These are phyloP conservation scores for Sycophaga agraensis DNA, from an alignment of 1,140 invertebrate species.

Conservation along the genomic window DNA sequence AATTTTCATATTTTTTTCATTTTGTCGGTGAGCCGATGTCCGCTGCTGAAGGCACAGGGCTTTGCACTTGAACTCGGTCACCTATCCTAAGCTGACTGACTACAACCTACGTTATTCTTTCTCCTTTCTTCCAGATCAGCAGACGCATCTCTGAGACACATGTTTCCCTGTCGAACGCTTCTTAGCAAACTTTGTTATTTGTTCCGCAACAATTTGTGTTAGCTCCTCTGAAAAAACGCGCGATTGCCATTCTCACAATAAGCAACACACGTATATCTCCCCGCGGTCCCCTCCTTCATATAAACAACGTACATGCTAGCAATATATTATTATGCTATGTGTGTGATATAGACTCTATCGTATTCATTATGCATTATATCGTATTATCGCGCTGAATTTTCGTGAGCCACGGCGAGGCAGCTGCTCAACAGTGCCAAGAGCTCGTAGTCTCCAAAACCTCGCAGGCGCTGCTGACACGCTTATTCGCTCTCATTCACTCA, in stretches of 20 bases:
- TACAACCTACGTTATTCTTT: constrained; percentile 39
- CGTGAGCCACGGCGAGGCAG: constrained; percentile 32
- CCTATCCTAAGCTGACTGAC: constrained; percentile 53
- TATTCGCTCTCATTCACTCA: constrained; percentile 5
- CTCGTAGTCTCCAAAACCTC: constrained; percentile 18
- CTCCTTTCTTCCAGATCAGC: constrained; percentile 14
- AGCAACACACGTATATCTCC: background rate
- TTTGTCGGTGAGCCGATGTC: constrained; percentile 58
- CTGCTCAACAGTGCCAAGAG: constrained; percentile 51
- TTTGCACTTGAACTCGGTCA: constrained; percentile 61
- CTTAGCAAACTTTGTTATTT: constrained; percentile 28
- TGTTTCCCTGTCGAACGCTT: too few species aligned
- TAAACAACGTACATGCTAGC: constrained; percentile 57
- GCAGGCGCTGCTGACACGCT: constrained; percentile 5
- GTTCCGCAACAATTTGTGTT: constrained; percentile 28
- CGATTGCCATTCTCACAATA: constrained; percentile 14
- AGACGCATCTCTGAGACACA: constrained; percentile 27
- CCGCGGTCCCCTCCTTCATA: constrained; percentile 33
- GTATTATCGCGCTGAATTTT: constrained; percentile 42
- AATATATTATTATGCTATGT: constrained; percentile 60
- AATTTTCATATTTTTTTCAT: constrained; percentile 49
- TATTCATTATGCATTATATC: constrained; percentile 52
- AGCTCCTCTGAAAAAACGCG: constrained; percentile 9
- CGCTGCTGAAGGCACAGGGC: constrained; percentile 59
- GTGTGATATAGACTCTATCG: constrained; percentile 57